A percentile compares a stretch with the other conserved stretches of the same genome.
These are phyloP conservation scores for Watsonalla cultraria DNA, from an alignment of 2,888 invertebrate species.

Conservation along the genomic window DNA sequence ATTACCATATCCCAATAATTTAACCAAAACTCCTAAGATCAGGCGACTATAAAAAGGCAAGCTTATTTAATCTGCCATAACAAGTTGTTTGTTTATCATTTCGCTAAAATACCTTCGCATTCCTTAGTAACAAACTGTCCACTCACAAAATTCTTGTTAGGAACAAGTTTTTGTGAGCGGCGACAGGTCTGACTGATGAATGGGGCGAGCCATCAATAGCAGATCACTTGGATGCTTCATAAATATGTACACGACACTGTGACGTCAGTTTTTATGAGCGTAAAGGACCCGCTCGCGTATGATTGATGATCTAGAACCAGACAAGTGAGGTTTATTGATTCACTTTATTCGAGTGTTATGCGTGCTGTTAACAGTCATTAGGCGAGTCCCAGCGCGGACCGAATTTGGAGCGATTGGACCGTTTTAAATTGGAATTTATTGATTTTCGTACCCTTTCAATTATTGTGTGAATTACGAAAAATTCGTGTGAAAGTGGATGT, in stretches of 20 bases:
- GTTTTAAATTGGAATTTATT: neutral
- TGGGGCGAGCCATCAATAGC: slow-evolving; percentile 60
- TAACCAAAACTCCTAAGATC: too few relatives aligned
- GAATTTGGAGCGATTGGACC: neutral
- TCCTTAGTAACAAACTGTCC: slow-evolving; percentile 21
- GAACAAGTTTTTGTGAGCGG: slow-evolving; percentile 38
- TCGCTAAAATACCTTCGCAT: slow-evolving; percentile 14
- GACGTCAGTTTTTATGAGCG: slow-evolving; percentile 64
- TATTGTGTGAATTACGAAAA: slow-evolving; percentile 2
- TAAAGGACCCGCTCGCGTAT: slow-evolving; percentile 39
- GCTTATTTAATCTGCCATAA: neutral
- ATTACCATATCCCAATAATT: too few relatives aligned
- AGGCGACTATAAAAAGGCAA: too few relatives aligned
- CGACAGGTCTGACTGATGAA: slow-evolving; percentile 57
- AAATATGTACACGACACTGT: slow-evolving; percentile 71
- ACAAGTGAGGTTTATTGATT: slow-evolving; percentile 57
- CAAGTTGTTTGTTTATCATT: slow-evolving; percentile 10
- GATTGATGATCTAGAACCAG: slow-evolving; percentile 49
- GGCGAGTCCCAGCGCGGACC: neutral
- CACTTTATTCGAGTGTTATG: slow-evolving; percentile 47
- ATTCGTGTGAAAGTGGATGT: slow-evolving; percentile 35
- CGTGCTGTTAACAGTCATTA: slow-evolving; percentile 33
- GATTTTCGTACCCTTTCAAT: neutral
- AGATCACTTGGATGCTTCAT: slow-evolving; percentile 68
- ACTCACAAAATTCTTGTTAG: slow-evolving; percentile 33